Evolutionary conservation across 2,113 vertebrate species (phyloP).

Genomic region (Aptenodytes patagonicus): DNA sequence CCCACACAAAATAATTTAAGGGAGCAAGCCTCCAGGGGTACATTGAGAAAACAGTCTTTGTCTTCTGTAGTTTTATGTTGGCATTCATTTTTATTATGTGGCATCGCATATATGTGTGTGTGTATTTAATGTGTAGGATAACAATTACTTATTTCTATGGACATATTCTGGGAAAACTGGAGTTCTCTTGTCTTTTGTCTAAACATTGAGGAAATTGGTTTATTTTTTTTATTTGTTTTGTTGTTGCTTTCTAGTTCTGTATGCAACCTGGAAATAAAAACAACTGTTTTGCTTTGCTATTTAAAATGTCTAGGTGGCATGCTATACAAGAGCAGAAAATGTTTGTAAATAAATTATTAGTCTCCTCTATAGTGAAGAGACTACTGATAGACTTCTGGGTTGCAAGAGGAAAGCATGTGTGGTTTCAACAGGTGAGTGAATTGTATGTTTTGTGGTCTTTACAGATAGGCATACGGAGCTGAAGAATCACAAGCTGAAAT

Average conservation of each 20-base stretch:
- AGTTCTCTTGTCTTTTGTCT: background rate
- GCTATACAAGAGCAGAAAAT: background rate
- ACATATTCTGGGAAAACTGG: background rate
- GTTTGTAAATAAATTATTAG: background rate
- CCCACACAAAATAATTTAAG: background rate
- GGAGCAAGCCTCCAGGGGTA: background rate
- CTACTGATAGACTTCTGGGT: background rate
- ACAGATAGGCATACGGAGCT: conserved; percentile 39
- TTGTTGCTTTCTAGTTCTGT: background rate
- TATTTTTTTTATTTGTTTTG: background rate
- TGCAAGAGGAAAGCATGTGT: background rate
- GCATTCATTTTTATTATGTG: background rate
- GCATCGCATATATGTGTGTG: background rate
- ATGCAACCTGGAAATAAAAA: background rate
- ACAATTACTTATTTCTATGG: background rate
- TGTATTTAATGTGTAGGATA: background rate
- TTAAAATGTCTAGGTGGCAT: background rate
- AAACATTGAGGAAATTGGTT: background rate
- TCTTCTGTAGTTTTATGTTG: background rate
- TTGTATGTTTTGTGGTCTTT: background rate
- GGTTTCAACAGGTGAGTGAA: background rate
- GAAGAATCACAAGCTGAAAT: conserved; percentile 15
- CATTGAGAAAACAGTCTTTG: background rate
- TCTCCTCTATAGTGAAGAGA: background rate
- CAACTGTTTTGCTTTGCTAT: background rate